These are phyloP conservation scores for Tapirus terrestris DNA, from an alignment of 2,113 vertebrate species.

Conservation along the genomic window DNA sequence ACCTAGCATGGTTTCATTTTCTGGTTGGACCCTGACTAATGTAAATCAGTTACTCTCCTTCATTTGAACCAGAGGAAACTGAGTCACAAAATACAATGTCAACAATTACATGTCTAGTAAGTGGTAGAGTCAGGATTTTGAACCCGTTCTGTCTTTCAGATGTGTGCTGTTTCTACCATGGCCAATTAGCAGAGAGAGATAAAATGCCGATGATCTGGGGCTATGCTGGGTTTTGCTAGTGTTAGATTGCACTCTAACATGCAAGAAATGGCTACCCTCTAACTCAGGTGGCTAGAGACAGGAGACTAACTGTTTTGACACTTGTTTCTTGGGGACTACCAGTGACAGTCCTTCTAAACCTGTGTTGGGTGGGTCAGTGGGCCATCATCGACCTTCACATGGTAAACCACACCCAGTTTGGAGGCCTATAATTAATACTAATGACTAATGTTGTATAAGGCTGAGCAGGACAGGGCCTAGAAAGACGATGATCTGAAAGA, in stretches of 20 bases:
- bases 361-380: not conserved
- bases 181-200: accelerated
- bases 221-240: accelerated
- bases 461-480: not conserved
- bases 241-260: too few species aligned
- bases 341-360: not conserved
- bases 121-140: too few species aligned
- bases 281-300: not conserved
- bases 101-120: accelerated
- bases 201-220: accelerated
- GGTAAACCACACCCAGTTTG: not conserved
- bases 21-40: too few species aligned
- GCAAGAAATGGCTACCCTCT: too few species aligned
- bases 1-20: not conserved
- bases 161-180: accelerated
- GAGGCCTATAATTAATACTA: not conserved
- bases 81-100: not conserved
- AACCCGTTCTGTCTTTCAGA: not conserved
- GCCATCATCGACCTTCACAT: not conserved
- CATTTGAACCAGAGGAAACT: not conserved
- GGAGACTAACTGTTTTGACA: not conserved
- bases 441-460: not conserved
- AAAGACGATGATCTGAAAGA: not conserved
- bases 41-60: not conserved
- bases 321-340: not conserved